A percentile compares a stretch with the other conserved stretches of the same genome.
Conservation (phyloP, 53 echinoderm and acorn worm genomes). For the Luidia sarsii region DNA sequence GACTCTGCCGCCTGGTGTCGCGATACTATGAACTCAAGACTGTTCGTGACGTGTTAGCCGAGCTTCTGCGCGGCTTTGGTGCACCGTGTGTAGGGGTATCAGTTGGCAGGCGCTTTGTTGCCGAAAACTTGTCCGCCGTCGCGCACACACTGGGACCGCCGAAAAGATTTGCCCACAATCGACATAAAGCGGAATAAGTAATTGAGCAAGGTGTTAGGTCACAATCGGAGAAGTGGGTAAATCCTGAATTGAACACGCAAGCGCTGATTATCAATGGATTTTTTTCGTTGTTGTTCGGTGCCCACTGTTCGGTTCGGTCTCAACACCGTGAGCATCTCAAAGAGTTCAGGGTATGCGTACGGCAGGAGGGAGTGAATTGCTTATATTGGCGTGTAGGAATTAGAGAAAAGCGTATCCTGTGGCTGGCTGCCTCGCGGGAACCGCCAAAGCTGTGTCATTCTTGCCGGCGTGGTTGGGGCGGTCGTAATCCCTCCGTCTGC, state of each 20-base stretch:
- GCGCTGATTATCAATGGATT: neutral
- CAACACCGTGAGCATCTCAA: too few relatives aligned
- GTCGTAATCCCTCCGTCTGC: constrained; percentile 25
- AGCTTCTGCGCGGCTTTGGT: too few relatives aligned
- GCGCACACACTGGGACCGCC: neutral
- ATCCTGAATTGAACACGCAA: neutral
- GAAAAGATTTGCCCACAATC: neutral
- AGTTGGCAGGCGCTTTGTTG: neutral
- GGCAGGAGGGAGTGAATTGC: too few relatives aligned
- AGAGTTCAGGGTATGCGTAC: too few relatives aligned
- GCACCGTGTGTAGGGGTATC: neutral
- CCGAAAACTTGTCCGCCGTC: neutral
- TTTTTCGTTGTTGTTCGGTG: too few relatives aligned
- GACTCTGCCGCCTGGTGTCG: too few relatives aligned
- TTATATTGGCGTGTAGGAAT: too few relatives aligned
- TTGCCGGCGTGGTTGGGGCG: neutral
- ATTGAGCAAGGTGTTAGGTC: constrained; percentile 6
- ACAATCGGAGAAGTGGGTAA: neutral
- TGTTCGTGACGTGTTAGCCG: too few relatives aligned
- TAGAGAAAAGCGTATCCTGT: neutral
- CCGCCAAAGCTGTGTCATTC: neutral
- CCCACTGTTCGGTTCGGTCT: too few relatives aligned
- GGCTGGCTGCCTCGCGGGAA: neutral
- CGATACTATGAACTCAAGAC: too few relatives aligned
- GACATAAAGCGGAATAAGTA: neutral